Base-by-base conservation (phyloP, 1,140 invertebrate genomes). In the Drosophila varians region DNA sequence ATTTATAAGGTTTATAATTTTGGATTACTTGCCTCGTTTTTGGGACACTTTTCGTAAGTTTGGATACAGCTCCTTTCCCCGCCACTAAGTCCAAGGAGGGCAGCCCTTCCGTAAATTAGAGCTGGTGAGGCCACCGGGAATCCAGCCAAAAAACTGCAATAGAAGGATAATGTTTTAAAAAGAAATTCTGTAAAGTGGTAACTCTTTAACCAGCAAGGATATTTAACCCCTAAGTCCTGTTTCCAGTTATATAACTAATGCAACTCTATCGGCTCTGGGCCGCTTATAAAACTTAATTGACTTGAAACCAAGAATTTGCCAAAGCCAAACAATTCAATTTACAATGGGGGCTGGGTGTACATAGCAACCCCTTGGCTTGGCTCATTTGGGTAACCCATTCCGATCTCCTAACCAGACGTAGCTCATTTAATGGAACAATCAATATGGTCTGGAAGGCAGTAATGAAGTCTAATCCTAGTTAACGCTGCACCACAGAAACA, bases 21-120 rank as follows among this genome's bases (percentile, higher is more conserved):
- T 43, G 25, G 1, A 7, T 18, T 2, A 25, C 48, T 90, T 6
- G 90, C 90, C 74, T 91, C 90, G 71, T 95, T 94, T 61, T 93
- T 93, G 0, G 96, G 96, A 74, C 96, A 97, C 21, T 93, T 92
- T 0, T 94, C 93, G 70, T 96, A 97, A 2, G 94, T 94, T 42
- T 92, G 91, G 6, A 93, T 92, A 77, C 95, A 96, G 21, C 92
- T 92, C 0, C 91, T 77, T 3, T 94, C 92, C 38, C 94, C 93
- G 7, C 93, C 94, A 72, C 93, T 94, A 51, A 95, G 93, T 0
- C 96, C 96, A 2, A 96, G 92, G 23, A 96, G 89, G 0, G 94
- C 94, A 0, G 96, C 96, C 83, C 94, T 93, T 1, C 94, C 95
- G 64, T 96, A 96, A 31, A 92, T 92, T 11, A 95, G 91, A 11